phyloP scores from a whole-genome alignment of 2,888 invertebrate genomes.

The Cosmopolites sordidus region DNA sequence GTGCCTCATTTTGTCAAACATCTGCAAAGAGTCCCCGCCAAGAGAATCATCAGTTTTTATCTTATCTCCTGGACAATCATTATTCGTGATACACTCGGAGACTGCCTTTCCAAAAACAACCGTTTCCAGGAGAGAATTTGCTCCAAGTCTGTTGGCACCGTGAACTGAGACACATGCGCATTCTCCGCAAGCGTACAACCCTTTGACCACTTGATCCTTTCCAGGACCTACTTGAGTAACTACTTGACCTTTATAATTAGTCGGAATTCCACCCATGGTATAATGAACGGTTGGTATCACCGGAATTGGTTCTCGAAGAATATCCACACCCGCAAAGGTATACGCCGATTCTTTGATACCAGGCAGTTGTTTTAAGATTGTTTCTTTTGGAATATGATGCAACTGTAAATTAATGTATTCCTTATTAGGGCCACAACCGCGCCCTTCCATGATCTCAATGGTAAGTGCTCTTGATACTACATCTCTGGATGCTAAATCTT shows the following conservation, averaged over 20 bases:
- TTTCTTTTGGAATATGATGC: conserved; percentile 59
- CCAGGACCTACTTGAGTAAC: conserved; percentile 38
- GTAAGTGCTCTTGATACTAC: conserved; percentile 95
- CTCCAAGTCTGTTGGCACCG: conserved; percentile 66
- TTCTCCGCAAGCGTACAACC: conserved; percentile 62
- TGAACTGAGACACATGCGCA: conserved; percentile 63
- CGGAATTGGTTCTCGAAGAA: conserved; percentile 62
- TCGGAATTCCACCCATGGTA: conserved; percentile 67
- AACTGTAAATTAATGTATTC: conserved; percentile 60
- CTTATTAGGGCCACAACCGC: conserved; percentile 59
- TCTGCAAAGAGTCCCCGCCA: conserved; percentile 31
- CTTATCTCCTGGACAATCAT: conserved; percentile 33
- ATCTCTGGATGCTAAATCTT: conserved; percentile 94
- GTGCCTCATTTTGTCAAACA: conserved; percentile 32
- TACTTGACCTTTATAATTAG: conserved; percentile 64
- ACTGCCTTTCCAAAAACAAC: conserved; percentile 65
- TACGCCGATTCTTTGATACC: conserved; percentile 63
- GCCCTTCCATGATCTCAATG: conserved; percentile 80
- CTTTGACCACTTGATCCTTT: conserved; percentile 22
- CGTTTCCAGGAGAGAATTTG: conserved; percentile 64
- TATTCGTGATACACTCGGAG: conserved; percentile 53
- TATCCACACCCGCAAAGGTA: conserved; percentile 65
- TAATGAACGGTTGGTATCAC: conserved; percentile 67
- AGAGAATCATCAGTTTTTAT: conserved; percentile 26
- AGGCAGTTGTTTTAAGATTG: conserved; percentile 48